These are phyloP conservation scores for Mercenaria mercenaria DNA, from an alignment of 1,140 invertebrate genomes.

Conservation along the genomic window DNA sequence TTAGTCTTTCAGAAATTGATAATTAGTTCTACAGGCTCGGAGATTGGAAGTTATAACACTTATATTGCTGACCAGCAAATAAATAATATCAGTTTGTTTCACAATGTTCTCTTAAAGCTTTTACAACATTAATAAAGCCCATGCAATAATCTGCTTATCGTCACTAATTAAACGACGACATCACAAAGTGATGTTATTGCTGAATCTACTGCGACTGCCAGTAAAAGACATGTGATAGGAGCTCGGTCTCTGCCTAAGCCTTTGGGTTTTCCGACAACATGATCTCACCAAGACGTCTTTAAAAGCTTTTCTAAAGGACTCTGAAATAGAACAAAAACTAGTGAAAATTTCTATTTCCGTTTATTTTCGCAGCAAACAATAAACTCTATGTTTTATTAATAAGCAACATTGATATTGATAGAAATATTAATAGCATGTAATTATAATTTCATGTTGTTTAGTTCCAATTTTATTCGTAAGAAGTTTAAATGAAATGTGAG, in stretches of 20 bases:
- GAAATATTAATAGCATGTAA: neutral
- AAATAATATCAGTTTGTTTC: too few species aligned
- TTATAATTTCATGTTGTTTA: too few species aligned
- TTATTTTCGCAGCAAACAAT: too few species aligned
- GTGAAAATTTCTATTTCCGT: neutral
- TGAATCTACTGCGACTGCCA: neutral
- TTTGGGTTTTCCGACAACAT: neutral
- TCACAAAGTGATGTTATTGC: neutral
- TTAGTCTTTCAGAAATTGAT: too few species aligned
- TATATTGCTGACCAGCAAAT: too few species aligned
- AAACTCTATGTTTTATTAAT: neutral
- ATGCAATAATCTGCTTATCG: too few species aligned
- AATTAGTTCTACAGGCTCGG: too few species aligned
- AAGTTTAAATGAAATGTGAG: neutral
- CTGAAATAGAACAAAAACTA: neutral
- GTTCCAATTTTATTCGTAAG: too few species aligned
- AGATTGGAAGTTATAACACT: too few species aligned
- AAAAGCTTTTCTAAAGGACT: neutral
- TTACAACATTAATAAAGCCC: too few species aligned
- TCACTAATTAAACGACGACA: too few species aligned
- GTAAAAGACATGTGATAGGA: neutral
- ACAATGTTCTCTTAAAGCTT: too few species aligned
- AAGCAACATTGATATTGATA: neutral
- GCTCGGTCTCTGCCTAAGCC: neutral
- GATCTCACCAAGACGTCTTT: neutral